Base-by-base conservation (phyloP, 2,888 invertebrate genomes). In the Byasa hedistus region DNA sequence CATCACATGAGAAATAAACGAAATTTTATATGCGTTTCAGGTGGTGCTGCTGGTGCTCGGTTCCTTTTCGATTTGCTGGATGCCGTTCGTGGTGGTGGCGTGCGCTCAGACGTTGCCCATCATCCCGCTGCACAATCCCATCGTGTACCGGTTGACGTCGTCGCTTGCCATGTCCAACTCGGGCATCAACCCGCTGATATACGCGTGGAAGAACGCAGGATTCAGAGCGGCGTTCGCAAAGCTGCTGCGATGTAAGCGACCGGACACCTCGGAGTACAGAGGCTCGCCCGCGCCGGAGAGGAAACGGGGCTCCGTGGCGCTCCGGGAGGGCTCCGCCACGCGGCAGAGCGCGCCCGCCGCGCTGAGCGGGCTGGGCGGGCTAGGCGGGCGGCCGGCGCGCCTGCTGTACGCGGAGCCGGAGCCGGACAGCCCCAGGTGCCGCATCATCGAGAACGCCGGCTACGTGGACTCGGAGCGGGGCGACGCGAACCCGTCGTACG, bases 201-300 rank as follows among this genome's bases (percentile, higher is more conserved):
- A 96, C 87, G 96, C 96, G 39, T 96, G 96, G 96, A 96, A 96
- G 83, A 96, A 96, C 81, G 92, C 94, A 10, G 95, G 94, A 70
- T 96, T 96, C 80, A 93, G 96, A 5, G 93, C 93, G 61, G 95
- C 96, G 1, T 96, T 96, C 79, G 91, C 93, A 39, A 93, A 94
- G 71, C 87, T 96, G 17, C 84, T 96, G 21, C 93, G 93, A 32
- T 95, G 96, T 79, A 93, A 93, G 76, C 89, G 92, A 68, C 94
- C 94, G 0, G 94, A 95, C 75, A 86, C 91, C 1, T 91, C 92
- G 0, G 92, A 92, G 68, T 92, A 93, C 71, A 82, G 92, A 58
- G 91, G 92, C 4, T 93, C 94, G 10, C 93, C 94, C 10, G 91
- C 92, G 23, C 93, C 93, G 23, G 93, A 93, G 71, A 80, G 92